These are phyloP conservation scores for Mormyrus iriodes DNA, from an alignment of 2,113 vertebrate species.

Conservation along the genomic window DNA sequence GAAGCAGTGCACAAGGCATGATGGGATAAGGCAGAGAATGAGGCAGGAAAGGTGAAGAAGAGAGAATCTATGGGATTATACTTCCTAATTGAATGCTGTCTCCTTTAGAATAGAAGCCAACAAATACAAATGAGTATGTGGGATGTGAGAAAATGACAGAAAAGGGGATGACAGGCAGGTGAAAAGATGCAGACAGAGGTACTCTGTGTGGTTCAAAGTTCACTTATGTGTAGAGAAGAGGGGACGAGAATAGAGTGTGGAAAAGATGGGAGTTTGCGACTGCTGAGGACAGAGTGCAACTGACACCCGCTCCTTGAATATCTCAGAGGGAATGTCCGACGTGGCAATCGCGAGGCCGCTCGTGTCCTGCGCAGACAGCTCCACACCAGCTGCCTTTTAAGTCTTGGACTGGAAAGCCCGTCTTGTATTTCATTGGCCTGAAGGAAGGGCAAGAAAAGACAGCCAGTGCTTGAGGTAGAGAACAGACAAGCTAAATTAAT, in stretches of 20 bases:
- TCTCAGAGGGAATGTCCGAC: constrained; percentile 49
- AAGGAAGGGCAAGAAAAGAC: background rate
- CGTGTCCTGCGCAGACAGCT: constrained; percentile 63
- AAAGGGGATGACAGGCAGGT: background rate
- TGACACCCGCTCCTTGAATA: constrained; percentile 51
- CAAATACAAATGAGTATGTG: background rate
- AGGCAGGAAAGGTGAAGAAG: background rate
- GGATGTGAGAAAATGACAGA: background rate
- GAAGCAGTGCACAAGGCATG: constrained; percentile 9
- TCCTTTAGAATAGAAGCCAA: background rate
- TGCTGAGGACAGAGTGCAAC: constrained; percentile 44
- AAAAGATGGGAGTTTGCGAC: background rate
- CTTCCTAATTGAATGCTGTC: background rate
- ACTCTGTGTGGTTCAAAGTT: constrained; percentile 3
- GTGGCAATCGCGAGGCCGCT: constrained; percentile 57
- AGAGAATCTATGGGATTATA: background rate
- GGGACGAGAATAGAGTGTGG: background rate
- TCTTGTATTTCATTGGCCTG: constrained; percentile 53
- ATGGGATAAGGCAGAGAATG: background rate
- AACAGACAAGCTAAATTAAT: background rate
- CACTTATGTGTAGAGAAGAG: constrained; percentile 33
- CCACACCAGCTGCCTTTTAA: constrained; percentile 58
- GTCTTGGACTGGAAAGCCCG: constrained; percentile 31
- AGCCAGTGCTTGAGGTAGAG: background rate
- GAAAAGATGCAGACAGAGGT: constrained; percentile 32